Evolutionary conservation across 2,113 vertebrate genomes (phyloP).

Genomic region (Microtus richardsoni): DNA sequence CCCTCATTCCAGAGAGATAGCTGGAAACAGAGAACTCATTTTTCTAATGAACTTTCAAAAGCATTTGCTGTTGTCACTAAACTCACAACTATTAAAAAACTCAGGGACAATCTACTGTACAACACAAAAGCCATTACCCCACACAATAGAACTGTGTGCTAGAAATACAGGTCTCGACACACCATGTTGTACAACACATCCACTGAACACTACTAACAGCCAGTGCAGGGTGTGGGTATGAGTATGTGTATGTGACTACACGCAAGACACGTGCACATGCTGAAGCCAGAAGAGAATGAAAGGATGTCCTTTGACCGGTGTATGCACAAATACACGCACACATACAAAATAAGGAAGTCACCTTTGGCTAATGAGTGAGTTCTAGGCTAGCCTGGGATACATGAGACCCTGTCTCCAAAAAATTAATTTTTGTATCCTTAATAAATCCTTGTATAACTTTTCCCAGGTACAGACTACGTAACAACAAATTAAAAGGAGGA

Average conservation of each 20-base stretch:
- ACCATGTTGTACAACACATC: not conserved
- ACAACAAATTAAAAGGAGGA: not conserved
- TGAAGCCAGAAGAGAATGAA: not conserved
- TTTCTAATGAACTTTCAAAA: not conserved
- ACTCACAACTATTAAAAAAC: not conserved
- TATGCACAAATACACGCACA: not conserved
- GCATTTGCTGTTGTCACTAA: not conserved
- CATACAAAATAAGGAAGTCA: not conserved
- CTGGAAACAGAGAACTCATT: not conserved
- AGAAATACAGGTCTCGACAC: no score
- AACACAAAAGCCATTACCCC: not conserved
- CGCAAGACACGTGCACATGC: not conserved
- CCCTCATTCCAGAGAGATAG: not conserved
- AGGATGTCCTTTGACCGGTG: no score
- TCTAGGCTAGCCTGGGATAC: not conserved
- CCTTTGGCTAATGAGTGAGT: not conserved
- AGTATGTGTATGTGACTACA: not conserved
- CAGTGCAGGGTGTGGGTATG: not conserved
- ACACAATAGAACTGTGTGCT: not conserved
- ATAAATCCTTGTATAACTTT: not conserved
- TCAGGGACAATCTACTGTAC: not conserved
- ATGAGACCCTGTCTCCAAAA: not conserved
- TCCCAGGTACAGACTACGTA: not conserved
- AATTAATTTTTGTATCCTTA: not conserved
- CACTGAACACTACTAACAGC: not conserved